Base-by-base conservation (phyloP, 2,797 vertebrate genomes). In the Tenualosa ilisha region DNA sequence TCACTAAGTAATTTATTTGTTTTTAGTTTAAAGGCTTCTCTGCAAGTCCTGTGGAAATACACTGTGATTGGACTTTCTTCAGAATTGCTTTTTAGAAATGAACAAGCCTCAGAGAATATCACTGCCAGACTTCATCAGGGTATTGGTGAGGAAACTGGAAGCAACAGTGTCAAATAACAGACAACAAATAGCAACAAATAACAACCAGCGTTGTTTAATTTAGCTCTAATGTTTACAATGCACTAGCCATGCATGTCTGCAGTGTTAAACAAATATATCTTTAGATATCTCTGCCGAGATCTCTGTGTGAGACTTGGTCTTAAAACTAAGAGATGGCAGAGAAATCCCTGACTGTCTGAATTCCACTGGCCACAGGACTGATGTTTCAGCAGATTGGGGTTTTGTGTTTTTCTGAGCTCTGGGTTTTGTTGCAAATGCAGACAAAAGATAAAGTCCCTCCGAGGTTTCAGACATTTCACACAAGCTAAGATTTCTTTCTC, bases 301-400 rank as follows among this genome's bases (percentile, higher is more conserved):
- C 50, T n/a, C 50, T 56, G 50, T 9, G 3, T 56, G 59, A 24
- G 0, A 1, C 15, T 12, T 53, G 6, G 22, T 59, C 56, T 63
- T 6, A 8, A 24, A 24, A n/a, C n/a, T 24, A 24, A 63, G n/a
- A 63, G 6, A 63, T 24, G 24, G 24, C n/a, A 7, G 2, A 9
- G n/a, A 9, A 63, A 63, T n/a, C 7, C 59, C 59, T 63, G 59
- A 63, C 59, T 59, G 20, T 20, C 20, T 59, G 51, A 53, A 59
- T 59, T 7, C 56, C 56, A 63, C 8, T 11, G n/a, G 59, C 59
- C n/a, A 63, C 59, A 7, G 3, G 22, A 63, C 59, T 63, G 59
- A 63, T 63, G 59, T 63, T 63, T 63, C 59, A 63, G 59, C 59
- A 63, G 24, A 63, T 63, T 63, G 59, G 59, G n/a, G n/a, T 63